Evolutionary conservation across 2,113 vertebrate species (phyloP), one percentile per base, ranked within the genome.

Genomic region (Barbus barbus): DNA sequence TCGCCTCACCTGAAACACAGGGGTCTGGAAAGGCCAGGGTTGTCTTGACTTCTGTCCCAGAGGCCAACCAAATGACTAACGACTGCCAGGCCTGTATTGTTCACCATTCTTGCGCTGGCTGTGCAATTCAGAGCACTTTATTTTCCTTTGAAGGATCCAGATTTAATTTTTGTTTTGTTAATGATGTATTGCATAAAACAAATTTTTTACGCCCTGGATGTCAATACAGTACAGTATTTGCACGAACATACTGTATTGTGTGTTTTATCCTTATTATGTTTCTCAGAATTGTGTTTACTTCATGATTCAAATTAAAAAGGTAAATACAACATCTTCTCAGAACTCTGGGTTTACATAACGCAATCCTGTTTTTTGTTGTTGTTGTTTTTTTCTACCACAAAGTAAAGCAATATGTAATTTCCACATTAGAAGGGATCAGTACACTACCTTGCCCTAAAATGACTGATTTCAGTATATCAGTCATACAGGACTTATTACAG

Each of bases 11-110:
- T 84, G 74, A 87, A 61, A 82, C 22, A 9, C 74, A 48, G 28
- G 74, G 74, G 58, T 65, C 84, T 77, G 86, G 31, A 53, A 60
- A 56, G 76, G 87, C 89, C 88, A 91, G 89, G 84, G 60, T 88
- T 83, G 90, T 88, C 85, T 83, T 88, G 90, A 91, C 87, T 91
- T 83, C 86, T 89, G 90, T 90, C 86, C 91, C 89, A 77, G 88
- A 88, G 91, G 87, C 87, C 90, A 87, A 86, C 84, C 81, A 91
- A 90, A 93, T 93, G 91, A 94, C 87, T 76, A 89, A 91, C 93
- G 92, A 94, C 93, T 91, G 90, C 90, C 92, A 90, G 90, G 89
- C 90, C 90, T 86, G 90, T 83, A 83, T 84, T 86, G 87, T 85
- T 78, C 74, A 67, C 22, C 20, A n/a, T n/a, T 58, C 22, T 58